phyloP scores from a whole-genome alignment of 2,888 invertebrate genomes.

The Campoplex nolae region DNA sequence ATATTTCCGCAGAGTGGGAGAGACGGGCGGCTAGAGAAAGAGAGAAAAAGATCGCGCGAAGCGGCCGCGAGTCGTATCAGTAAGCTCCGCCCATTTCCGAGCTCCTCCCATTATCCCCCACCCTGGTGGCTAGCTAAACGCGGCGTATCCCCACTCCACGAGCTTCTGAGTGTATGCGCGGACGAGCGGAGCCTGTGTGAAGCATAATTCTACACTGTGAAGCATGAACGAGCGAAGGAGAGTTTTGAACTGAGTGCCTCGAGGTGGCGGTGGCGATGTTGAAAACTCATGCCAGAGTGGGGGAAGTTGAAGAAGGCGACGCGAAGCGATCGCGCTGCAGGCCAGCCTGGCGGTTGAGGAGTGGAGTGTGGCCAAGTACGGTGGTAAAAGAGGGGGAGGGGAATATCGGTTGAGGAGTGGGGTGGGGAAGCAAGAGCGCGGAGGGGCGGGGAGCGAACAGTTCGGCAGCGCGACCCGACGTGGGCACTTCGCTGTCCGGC shows the following conservation, averaged over 20 bases:
- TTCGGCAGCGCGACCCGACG: constrained; percentile 85
- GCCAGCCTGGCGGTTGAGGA: constrained; percentile 21
- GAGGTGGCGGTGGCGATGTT: constrained; percentile 32
- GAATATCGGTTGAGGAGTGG: constrained; percentile 70
- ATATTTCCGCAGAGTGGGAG: constrained; percentile 24
- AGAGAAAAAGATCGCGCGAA: constrained; percentile 17
- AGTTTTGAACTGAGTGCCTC: constrained; percentile 32
- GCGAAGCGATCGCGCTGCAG: constrained; percentile 30
- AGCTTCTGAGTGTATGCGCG: neutral
- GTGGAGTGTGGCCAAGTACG: constrained; percentile 5
- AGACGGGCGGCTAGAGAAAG: neutral
- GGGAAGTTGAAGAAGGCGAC: constrained; percentile 35
- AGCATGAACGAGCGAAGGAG: constrained; percentile 18
- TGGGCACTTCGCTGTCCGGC: constrained; percentile 85
- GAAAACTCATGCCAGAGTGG: neutral
- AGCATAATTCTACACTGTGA: neutral
- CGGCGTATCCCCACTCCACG: neutral
- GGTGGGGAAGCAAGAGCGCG: constrained; percentile 75
- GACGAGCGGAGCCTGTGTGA: neutral
- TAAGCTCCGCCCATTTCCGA: constrained; percentile 51
- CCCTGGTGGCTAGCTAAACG: neutral
- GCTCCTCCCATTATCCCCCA: constrained; percentile 57
- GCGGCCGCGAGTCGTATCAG: constrained; percentile 27
- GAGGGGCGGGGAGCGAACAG: constrained; percentile 84
- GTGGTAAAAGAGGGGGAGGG: constrained; percentile 25